These are phyloP conservation scores for Clytia hemisphaerica DNA, from an alignment of 30 jellyfish, hydroid and myxozoan species.

Conservation along the genomic window DNA sequence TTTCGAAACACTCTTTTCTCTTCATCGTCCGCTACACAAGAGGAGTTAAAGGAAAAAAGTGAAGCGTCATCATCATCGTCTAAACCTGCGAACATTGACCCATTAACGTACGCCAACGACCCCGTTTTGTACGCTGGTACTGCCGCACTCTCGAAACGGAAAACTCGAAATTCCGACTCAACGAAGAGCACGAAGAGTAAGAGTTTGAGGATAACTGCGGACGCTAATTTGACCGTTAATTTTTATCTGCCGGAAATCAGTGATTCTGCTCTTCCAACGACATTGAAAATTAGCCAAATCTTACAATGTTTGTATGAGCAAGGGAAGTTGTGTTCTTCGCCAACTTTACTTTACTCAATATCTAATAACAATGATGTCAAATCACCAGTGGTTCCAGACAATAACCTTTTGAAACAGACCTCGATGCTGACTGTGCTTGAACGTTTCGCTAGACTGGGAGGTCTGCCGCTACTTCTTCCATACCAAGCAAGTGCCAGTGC, in stretches of 20 bases:
- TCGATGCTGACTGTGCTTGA: conserved; percentile 59
- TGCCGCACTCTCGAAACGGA: conserved; percentile 53
- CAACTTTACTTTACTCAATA: conserved; percentile 8
- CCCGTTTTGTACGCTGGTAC: conserved; percentile 45
- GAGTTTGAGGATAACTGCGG: neutral
- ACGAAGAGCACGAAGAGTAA: neutral
- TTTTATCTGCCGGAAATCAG: conserved; percentile 19
- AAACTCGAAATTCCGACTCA: neutral
- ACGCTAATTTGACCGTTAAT: neutral
- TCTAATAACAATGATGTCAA: neutral
- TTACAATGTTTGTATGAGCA: conserved; percentile 29
- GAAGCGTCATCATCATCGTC: too few species aligned
- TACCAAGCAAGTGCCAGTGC: neutral
- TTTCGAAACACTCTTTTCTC: too few species aligned
- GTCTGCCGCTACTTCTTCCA: conserved; percentile 62
- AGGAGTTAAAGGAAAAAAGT: too few species aligned
- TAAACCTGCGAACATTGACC: too few species aligned
- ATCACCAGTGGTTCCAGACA: neutral
- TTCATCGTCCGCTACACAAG: too few species aligned
- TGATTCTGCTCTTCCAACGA: conserved; percentile 43
- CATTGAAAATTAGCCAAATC: conserved; percentile 53
- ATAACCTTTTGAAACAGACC: conserved; percentile 14
- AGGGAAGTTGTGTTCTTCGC: conserved; percentile 5
- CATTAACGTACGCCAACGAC: too few species aligned
- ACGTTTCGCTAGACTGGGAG: conserved; percentile 67